Base-by-base conservation (phyloP, 2,888 invertebrate genomes). In the Caenorhabditis afra region DNA sequence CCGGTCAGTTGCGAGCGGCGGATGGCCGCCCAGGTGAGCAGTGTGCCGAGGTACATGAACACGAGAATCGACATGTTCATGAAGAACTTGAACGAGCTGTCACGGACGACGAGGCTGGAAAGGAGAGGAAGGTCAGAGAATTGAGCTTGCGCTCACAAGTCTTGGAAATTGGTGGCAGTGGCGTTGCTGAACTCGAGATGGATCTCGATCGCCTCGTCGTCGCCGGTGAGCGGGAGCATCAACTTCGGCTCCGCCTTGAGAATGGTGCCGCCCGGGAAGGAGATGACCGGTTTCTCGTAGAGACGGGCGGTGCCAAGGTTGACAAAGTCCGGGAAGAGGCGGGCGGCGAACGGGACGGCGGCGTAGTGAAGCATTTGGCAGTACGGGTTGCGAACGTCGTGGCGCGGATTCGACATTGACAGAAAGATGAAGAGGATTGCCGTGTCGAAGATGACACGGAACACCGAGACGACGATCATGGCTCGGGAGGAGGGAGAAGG, bases 41-140 rank as follows among this genome's bases (percentile, higher is more conserved):
- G 29, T 1, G 52, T 52, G 0, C 52, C 52, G 16, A 52, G 29
- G 29, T 52, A 52, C 52, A 52, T 52, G 52, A 52, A 52, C 3
- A 29, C 52, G 2, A 52, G 29, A 4, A 52, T 29, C 1, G 52
- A 52, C 8, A 52, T 52, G 52, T 52, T 52, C n/a, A 52, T 23
- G 52, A 52, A 52, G 52, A 8, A 52, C 29, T 52, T 52, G 52
- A 52, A 52, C 12, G 52, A 23, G 7, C n/a, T n/a, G 29, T 52
- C 52, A 23, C 52, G 52, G 23, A 52, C 23, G 29, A 29, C 29
- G n/a, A 52, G 14, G 52, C 52, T 52, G 8, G 29, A 52, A 52
- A 14, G 2, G 11, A 14, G 14, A 41, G 41, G 11, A 41, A 41
- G 11, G 41, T 8, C 37, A 37, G 37, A 37, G 7, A 8, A 23